phyloP scores from a whole-genome alignment of 2,797 vertebrate genomes.

The Channallabes apus region DNA sequence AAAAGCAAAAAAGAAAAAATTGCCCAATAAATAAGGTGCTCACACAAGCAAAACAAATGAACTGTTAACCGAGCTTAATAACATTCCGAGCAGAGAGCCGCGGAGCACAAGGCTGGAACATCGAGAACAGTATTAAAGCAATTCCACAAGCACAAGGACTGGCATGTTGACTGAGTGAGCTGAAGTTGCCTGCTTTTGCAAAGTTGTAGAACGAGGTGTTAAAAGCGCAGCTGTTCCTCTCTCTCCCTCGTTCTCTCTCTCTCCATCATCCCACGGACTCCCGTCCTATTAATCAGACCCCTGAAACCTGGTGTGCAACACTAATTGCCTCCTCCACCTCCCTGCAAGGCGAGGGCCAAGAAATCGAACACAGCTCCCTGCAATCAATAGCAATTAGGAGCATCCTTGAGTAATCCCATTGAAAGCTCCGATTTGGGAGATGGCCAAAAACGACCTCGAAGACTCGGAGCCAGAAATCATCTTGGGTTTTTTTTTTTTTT shows the following conservation, averaged over 20 bases:
- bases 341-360: slow-evolving; percentile 80
- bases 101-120: neutral
- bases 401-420: slow-evolving; percentile 89
- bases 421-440: slow-evolving; percentile 82
- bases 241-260: neutral
- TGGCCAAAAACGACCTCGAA: slow-evolving; percentile 66
- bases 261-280: slow-evolving; percentile 64
- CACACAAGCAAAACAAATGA: slow-evolving; percentile 15
- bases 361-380: slow-evolving; percentile 92
- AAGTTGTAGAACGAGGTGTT: slow-evolving; percentile 47
- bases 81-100: neutral
- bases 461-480: slow-evolving; percentile 56
- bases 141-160: neutral
- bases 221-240: slow-evolving; percentile 28
- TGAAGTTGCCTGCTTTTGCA: neutral
- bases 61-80: slow-evolving; percentile 7
- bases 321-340: slow-evolving; percentile 84
- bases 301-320: slow-evolving; percentile 77
- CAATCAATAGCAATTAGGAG: slow-evolving; percentile 98
- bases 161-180: neutral
- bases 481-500: neutral
- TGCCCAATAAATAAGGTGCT: slow-evolving; percentile 10
- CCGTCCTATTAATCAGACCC: slow-evolving; percentile 87
- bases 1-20: neutral
- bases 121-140: neutral